phyloP scores from a whole-genome alignment of 2,113 vertebrate species.

The Charina bottae region DNA sequence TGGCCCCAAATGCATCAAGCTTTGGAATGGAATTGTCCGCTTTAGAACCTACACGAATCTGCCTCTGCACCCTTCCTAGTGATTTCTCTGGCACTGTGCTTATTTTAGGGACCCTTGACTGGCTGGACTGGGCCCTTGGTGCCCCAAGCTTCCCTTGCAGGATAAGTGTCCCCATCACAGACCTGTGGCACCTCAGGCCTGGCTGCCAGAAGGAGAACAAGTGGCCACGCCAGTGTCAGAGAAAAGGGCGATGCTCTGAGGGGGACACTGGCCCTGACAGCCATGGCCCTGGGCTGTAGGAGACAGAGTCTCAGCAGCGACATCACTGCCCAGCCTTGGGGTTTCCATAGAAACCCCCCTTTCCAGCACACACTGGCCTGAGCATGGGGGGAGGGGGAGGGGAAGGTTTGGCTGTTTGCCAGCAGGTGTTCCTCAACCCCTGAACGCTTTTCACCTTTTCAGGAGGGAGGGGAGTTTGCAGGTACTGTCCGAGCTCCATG shows the following conservation, averaged over 20 bases:
- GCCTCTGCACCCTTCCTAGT: neutral
- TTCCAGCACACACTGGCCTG: constrained; percentile 9
- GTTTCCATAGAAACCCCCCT: constrained; percentile 41
- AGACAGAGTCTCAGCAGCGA: neutral
- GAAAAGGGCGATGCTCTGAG: neutral
- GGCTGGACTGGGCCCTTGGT: neutral
- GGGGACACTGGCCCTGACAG: neutral
- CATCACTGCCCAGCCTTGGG: constrained; percentile 2
- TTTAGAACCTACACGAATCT: neutral
- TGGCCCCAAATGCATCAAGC: neutral
- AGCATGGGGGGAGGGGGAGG: neutral
- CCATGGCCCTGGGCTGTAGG: neutral
- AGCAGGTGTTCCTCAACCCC: constrained; percentile 24
- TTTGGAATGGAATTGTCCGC: constrained; percentile 1
- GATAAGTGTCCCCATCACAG: neutral
- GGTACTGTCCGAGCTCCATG: neutral
- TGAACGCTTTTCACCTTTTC: neutral
- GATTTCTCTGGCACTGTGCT: neutral
- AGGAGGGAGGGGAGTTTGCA: neutral
- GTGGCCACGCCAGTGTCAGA: neutral
- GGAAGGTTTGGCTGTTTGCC: neutral
- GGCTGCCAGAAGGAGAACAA: neutral
- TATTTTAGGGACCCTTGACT: neutral
- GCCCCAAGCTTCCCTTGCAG: neutral
- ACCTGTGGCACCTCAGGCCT: neutral